These are phyloP conservation scores for Coregonus sp. DNA, from an alignment of 2,797 vertebrate genomes.

Conservation along the genomic window DNA sequence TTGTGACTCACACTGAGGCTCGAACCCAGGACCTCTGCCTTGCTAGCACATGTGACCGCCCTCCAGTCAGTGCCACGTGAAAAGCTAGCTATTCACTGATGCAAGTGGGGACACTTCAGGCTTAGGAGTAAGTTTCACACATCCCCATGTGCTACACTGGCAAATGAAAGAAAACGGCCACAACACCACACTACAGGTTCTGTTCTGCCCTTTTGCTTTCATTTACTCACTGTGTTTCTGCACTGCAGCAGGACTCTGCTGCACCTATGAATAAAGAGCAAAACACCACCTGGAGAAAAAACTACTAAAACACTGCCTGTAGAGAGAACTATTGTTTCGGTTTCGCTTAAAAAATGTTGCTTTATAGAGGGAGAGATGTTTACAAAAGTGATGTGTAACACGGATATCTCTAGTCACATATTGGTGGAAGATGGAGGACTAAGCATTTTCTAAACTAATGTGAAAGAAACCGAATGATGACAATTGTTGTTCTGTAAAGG, in stretches of 20 bases:
- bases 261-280: neutral
- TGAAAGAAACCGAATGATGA: too few species aligned
- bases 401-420: neutral
- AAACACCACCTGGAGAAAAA: neutral
- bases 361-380: neutral
- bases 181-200: neutral
- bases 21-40: too few species aligned
- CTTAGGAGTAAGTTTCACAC: too few species aligned
- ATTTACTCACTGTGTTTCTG: slow-evolving; percentile 1
- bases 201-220: slow-evolving; percentile 18
- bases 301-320: neutral
- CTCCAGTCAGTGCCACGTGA: too few species aligned
- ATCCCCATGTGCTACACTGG: too few species aligned
- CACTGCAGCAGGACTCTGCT: neutral
- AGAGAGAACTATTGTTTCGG: neutral
- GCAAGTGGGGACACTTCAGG: too few species aligned
- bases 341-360: neutral
- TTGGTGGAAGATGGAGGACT: neutral
- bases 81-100: too few species aligned
- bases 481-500: too few species aligned
- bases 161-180: slow-evolving; percentile 19
- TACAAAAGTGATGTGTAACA: neutral
- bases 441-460: neutral
- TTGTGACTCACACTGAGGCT: too few species aligned
- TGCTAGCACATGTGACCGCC: too few species aligned